Conservation (phyloP, 2,797 vertebrate species). For the Fistularia tabacaria region DNA sequence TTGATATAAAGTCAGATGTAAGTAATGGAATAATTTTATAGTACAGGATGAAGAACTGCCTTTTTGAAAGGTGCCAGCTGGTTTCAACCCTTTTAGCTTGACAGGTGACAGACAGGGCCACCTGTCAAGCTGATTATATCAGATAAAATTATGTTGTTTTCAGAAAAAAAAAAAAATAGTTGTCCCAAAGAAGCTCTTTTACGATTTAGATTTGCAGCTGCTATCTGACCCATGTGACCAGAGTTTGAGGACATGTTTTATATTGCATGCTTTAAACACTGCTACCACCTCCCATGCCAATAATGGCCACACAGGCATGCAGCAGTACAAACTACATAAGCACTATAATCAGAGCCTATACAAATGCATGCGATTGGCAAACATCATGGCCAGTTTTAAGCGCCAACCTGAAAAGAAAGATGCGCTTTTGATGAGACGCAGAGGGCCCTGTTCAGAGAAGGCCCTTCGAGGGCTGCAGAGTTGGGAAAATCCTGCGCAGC, state of each 20-base stretch:
- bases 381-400: constrained; percentile 52
- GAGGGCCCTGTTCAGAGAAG: constrained; percentile 99
- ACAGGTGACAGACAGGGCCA: not conserved
- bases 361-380: constrained; percentile 53
- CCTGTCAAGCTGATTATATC: not conserved
- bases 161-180: not conserved
- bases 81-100: too few relatives aligned
- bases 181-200: too few relatives aligned
- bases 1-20: not conserved
- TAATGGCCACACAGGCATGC: constrained; percentile 52
- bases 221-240: constrained; percentile 39
- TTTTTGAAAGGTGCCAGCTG: too few relatives aligned
- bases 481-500: constrained; percentile 97
- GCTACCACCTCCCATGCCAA: constrained; percentile 30
- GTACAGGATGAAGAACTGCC: too few relatives aligned
- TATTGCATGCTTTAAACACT: too few relatives aligned
- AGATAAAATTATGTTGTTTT: not conserved
- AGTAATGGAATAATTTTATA: too few relatives aligned
- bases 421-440: constrained; percentile 99
- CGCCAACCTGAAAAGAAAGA: constrained; percentile 99
- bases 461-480: constrained; percentile 99
- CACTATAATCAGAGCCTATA: constrained; percentile 28
- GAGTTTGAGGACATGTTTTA: constrained; percentile 33
- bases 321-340: constrained; percentile 25
- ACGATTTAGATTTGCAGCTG: constrained; percentile 5